These are phyloP conservation scores for Ethmia dodecea DNA, from an alignment of 2,888 invertebrate species.

Conservation along the genomic window DNA sequence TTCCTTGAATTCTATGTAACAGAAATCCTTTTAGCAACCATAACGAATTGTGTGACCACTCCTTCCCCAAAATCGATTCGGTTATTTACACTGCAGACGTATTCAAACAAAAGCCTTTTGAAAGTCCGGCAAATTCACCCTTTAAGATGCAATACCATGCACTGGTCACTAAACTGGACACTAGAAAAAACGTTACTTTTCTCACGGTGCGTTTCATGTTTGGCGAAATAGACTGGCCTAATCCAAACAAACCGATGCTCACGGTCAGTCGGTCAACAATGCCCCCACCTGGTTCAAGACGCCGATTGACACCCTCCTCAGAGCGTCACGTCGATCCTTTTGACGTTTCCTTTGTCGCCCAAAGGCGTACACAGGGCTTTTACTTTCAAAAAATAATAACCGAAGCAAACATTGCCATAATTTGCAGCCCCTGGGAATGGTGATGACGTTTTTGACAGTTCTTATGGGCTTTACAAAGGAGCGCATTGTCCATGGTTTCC, in stretches of 20 bases:
- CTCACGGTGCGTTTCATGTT: conserved; percentile 57
- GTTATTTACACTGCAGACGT: too few species aligned
- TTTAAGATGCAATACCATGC: too few species aligned
- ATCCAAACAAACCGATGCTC: conserved; percentile 53
- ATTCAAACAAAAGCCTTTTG: too few species aligned
- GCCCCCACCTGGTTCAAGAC: conserved; percentile 59
- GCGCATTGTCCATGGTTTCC: conserved; percentile 51
- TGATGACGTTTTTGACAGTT: conserved; percentile 68
- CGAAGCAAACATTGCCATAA: conserved; percentile 64
- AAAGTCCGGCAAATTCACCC: too few species aligned
- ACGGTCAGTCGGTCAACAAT: conserved; percentile 71
- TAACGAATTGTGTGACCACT: too few species aligned
- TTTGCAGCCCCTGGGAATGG: conserved; percentile 63
- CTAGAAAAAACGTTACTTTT: conserved; percentile 44
- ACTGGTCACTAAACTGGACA: too few species aligned
- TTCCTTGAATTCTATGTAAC: too few species aligned
- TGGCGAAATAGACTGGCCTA: conserved; percentile 52
- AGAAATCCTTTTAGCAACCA: too few species aligned
- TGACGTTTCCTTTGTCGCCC: conserved; percentile 48
- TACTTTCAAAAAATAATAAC: conserved; percentile 48
- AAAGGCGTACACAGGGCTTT: conserved; percentile 60
- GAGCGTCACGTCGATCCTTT: conserved; percentile 47
- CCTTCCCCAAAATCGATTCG: too few species aligned
- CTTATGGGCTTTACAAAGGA: conserved; percentile 42
- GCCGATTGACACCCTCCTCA: conserved; percentile 66